Conservation (phyloP, 2,797 vertebrate genomes). For the Liparis tanakae region DNA sequence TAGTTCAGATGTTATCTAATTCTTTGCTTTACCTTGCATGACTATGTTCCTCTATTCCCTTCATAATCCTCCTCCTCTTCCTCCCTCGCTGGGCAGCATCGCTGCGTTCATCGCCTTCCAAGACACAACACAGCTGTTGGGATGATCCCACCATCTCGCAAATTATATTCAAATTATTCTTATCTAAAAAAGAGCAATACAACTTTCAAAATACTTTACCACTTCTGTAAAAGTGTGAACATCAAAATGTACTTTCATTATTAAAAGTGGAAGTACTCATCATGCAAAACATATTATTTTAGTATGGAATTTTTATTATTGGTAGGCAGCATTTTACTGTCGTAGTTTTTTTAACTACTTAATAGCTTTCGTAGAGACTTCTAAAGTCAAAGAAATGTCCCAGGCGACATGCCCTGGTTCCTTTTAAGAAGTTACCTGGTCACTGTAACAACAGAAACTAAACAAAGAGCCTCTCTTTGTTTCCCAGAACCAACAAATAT, state of each 20-base stretch:
- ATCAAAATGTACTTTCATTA: background rate
- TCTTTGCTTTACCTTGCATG: background rate
- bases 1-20: slow-evolving; percentile 35
- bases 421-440: background rate
- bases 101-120: background rate
- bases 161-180: background rate
- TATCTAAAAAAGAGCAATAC: background rate
- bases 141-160: background rate
- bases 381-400: background rate
- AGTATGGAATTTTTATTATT: background rate
- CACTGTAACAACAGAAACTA: background rate
- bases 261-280: background rate
- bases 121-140: background rate
- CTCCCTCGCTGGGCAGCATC: background rate
- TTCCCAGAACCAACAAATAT: slow-evolving; percentile 22
- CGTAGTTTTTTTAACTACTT: too few species aligned
- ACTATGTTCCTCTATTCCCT: background rate
- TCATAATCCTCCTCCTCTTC: background rate
- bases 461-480: background rate
- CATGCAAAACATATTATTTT: background rate
- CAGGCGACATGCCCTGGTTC: background rate
- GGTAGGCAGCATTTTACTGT: background rate
- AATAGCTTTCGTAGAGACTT: background rate
- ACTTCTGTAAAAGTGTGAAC: background rate
- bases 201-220: background rate